phyloP scores from a whole-genome alignment of 2,888 invertebrate species.

The Tetragonula carbonaria region DNA sequence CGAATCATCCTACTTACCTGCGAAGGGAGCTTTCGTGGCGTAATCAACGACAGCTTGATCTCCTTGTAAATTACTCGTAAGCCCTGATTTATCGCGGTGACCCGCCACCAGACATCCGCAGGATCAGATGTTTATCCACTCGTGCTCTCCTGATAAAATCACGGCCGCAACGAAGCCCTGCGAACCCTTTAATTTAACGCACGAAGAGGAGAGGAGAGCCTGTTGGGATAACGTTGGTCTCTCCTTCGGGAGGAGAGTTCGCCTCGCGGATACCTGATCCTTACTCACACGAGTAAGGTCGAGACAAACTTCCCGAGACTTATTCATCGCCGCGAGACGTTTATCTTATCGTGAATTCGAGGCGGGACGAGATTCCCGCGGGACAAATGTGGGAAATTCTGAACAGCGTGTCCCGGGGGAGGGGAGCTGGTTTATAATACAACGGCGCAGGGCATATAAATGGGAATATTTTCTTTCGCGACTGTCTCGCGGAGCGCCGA shows the following conservation, averaged over 20 bases:
- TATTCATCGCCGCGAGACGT: slow-evolving; percentile 36
- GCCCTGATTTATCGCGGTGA: slow-evolving; percentile 55
- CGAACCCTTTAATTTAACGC: slow-evolving; percentile 58
- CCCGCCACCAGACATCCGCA: slow-evolving; percentile 25
- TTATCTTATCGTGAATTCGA: slow-evolving; percentile 15
- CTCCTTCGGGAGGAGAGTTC: not conserved
- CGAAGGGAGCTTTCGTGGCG: not conserved
- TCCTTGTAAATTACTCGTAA: slow-evolving; percentile 56
- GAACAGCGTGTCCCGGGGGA: not conserved
- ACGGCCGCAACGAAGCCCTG: slow-evolving; percentile 31
- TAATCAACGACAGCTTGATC: slow-evolving; percentile 54
- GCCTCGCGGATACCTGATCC: slow-evolving; percentile 25
- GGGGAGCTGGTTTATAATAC: not conserved
- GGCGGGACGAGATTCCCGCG: not conserved
- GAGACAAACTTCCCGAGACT: slow-evolving; percentile 40
- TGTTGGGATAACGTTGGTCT: too few species aligned
- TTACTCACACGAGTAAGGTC: slow-evolving; percentile 6
- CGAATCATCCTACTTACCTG: slow-evolving; percentile 9
- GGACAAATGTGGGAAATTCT: slow-evolving; percentile 5
- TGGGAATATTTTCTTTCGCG: too few species aligned
- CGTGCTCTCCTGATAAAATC: slow-evolving; percentile 57
- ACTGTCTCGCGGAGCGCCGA: too few species aligned
- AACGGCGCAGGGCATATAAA: too few species aligned
- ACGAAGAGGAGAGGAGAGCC: not conserved
- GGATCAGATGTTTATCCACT: slow-evolving; percentile 64